Evolutionary conservation across 2,888 invertebrate species (phyloP), one percentile per base, ranked within the genome.

Genomic region (Cartodere bifasciata): DNA sequence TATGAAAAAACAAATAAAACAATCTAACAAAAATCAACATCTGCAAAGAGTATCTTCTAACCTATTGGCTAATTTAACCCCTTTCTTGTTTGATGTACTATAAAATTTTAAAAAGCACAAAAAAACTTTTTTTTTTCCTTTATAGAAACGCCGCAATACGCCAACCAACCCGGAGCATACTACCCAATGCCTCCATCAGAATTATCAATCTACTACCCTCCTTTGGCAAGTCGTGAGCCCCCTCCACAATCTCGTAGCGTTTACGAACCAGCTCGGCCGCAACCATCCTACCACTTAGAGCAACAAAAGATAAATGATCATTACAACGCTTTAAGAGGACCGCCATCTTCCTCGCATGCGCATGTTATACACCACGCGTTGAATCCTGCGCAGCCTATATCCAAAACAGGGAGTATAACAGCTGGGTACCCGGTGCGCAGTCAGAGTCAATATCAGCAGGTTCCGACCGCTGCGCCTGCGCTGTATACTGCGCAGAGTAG

Each of bases 351-450:
- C 4, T 48, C 50, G 3, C 55, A 52, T 34, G 62, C 63, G 34
- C 69, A 70, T 40, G 66, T 70, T n/a, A 63, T 70, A 28, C 69
- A 70, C 44, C 64, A 65, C 16, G 65, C 70, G 1, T 63, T 70
- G 36, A 69, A 64, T 44, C 67, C 70, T 36, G 64, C 65, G 13
- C 65, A 66, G 15, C 65, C 67, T 47, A 72, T 72, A 35, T 61
- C 74, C n/a, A 81, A 83, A 52, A 71, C 79, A 1, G 83, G 85
- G 36, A 80, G 83, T 47, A 86, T 87, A 37, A 81, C 84, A 1
- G 77, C 84, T 36, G 85, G 85, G 2, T 87, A 85, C 65, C 83
- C 85, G 0, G 80, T 84, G 2, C 71, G 82, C 40, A 72, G 73
- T 32, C 68, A 70, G 36, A 69, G 70, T 40, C 68, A 59, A 34